phyloP scores from a whole-genome alignment of 2,797 vertebrate species.

The Pseudochromis fuscus region DNA sequence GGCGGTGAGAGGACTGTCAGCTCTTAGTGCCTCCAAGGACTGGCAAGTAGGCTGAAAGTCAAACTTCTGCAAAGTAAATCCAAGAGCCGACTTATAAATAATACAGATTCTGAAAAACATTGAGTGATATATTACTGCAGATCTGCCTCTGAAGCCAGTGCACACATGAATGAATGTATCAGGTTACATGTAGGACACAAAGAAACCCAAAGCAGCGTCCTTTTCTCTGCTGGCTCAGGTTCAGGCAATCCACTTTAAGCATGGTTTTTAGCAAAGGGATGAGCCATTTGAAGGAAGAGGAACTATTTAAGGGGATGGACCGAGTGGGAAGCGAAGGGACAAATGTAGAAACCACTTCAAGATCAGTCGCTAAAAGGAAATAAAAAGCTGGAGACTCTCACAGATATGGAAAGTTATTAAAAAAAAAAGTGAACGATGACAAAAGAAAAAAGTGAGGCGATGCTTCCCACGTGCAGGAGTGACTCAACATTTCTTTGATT shows the following conservation, averaged over 20 bases:
- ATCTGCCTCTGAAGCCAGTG: background rate
- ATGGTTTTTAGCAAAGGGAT: conserved; percentile 21
- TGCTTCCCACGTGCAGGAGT: too few relatives aligned
- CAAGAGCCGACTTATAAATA: too few relatives aligned
- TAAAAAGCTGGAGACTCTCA: too few relatives aligned
- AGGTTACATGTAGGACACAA: background rate
- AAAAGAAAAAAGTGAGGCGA: too few relatives aligned
- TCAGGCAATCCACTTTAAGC: background rate
- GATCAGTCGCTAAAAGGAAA: conserved; percentile 8
- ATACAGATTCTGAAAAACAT: too few relatives aligned
- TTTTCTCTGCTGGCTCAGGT: conserved; percentile 6
- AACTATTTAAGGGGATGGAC: conserved; percentile 50
- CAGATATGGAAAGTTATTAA: too few relatives aligned
- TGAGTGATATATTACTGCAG: background rate
- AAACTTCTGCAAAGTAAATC: too few relatives aligned
- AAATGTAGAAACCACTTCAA: conserved; percentile 45
- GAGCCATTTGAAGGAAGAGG: conserved; percentile 16
- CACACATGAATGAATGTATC: background rate
- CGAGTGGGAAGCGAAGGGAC: conserved; percentile 26
- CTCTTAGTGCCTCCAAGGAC: too few relatives aligned
- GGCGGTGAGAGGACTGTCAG: conserved; percentile 41
- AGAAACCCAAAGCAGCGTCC: background rate
- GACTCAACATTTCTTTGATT: too few relatives aligned
- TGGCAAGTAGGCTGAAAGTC: too few relatives aligned
- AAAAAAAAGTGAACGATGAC: too few relatives aligned